Evolutionary conservation across 1,140 invertebrate genomes (phyloP).

Genomic region (Diorhabda elongata): DNA sequence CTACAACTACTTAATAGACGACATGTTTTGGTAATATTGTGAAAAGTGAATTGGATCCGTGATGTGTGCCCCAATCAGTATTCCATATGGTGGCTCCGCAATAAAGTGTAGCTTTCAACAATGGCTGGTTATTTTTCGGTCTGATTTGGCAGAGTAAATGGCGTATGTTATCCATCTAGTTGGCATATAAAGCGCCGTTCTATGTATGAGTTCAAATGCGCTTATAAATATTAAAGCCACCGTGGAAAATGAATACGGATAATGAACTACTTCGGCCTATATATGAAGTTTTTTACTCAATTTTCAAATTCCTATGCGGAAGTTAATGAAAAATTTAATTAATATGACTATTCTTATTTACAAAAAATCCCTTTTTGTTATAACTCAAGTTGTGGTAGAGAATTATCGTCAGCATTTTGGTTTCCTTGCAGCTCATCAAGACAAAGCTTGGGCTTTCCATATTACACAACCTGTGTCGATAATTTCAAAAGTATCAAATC

Average conservation of each 20-base stretch:
- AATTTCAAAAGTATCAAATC: too few relatives aligned
- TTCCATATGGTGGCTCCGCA: slow-evolving; percentile 39
- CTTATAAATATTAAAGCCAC: slow-evolving; percentile 29
- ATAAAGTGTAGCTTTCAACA: slow-evolving; percentile 41
- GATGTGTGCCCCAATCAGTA: slow-evolving; percentile 32
- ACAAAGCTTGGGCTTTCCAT: too few relatives aligned
- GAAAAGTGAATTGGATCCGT: slow-evolving; percentile 27
- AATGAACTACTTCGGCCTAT: slow-evolving; percentile 6
- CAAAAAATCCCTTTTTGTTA: too few relatives aligned
- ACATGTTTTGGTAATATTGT: slow-evolving; percentile 30
- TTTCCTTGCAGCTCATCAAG: too few relatives aligned
- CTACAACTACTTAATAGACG: slow-evolving; percentile 25
- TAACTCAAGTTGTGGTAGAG: too few relatives aligned
- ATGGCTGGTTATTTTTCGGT: slow-evolving; percentile 42
- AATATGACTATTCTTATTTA: too few relatives aligned
- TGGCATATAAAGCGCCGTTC: slow-evolving; percentile 33
- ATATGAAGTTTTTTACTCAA: neutral
- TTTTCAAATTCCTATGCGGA: too few relatives aligned
- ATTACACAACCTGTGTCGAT: too few relatives aligned
- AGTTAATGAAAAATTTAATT: too few relatives aligned
- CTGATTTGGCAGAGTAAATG: slow-evolving; percentile 38
- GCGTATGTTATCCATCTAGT: slow-evolving; percentile 37
- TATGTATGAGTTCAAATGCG: slow-evolving; percentile 37
- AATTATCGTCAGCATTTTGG: too few relatives aligned
- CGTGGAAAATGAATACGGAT: slow-evolving; percentile 8